phyloP scores from a whole-genome alignment of 2,113 vertebrate genomes.

The Chitala chitala region DNA sequence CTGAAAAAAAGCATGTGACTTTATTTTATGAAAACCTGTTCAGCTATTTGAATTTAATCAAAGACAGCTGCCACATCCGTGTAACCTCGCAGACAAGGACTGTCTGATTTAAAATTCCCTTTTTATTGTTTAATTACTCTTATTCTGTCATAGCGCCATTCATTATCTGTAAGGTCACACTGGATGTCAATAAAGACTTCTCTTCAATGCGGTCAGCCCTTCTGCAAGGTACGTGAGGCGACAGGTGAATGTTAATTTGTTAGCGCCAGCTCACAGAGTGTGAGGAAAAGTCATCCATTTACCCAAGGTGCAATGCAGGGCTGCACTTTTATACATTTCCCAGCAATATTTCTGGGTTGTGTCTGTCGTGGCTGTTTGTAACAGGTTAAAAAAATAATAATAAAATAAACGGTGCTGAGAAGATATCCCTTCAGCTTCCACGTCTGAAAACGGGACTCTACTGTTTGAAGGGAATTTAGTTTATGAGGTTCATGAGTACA shows the following conservation, averaged over 20 bases:
- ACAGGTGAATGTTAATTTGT: background rate
- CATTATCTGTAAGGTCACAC: conserved; percentile 14
- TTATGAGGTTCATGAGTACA: background rate
- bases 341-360: background rate
- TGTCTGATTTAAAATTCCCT: conserved; percentile 1
- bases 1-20: background rate
- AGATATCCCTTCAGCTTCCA: background rate
- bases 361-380: no score
- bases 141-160: background rate
- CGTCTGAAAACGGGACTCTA: background rate
- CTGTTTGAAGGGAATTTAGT: background rate
- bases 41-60: conserved; percentile 9
- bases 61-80: background rate
- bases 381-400: background rate
- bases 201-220: background rate
- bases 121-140: conserved; percentile 11
- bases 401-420: background rate
- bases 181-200: background rate
- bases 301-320: background rate
- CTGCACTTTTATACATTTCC: background rate
- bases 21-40: conserved; percentile 13
- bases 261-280: background rate
- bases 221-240: conserved; percentile 3
- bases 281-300: conserved; percentile 2
- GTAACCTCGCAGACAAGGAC: background rate